These are phyloP conservation scores for Crocuta crocuta DNA, from an alignment of 2,113 vertebrate species.

Conservation along the genomic window DNA sequence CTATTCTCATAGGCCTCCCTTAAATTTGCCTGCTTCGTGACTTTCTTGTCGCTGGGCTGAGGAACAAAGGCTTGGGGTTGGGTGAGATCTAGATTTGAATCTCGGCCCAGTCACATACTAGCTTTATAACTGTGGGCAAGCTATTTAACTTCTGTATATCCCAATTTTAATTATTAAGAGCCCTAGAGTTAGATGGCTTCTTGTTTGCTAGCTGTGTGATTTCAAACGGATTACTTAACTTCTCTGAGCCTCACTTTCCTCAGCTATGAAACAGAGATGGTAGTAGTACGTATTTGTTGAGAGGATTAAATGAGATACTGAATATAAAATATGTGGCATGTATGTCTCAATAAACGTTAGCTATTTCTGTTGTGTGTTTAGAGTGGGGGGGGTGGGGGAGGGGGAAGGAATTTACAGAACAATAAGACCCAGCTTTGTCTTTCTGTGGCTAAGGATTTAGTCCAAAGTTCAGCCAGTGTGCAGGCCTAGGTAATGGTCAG, in stretches of 20 bases:
- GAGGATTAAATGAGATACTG: background rate
- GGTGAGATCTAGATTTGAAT: background rate
- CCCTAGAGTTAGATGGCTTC: background rate
- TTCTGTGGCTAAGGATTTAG: background rate
- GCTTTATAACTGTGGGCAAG: background rate
- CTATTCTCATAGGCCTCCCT: background rate
- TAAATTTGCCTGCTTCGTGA: background rate
- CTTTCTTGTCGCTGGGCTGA: background rate
- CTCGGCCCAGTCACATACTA: background rate
- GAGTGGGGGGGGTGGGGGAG: background rate
- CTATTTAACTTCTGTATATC: background rate
- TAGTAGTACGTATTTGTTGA: background rate
- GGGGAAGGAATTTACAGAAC: background rate
- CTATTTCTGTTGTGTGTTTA: background rate
- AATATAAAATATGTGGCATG: background rate
- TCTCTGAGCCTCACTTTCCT: conserved; percentile 5
- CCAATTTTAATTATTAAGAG: background rate
- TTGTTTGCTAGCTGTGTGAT: background rate
- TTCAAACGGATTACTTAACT: conserved; percentile 3
- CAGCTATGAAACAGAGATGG: background rate
- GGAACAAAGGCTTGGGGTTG: background rate
- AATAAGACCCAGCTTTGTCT: background rate
- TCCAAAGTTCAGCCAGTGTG: background rate
- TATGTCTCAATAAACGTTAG: background rate
- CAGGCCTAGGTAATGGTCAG: background rate